These are phyloP conservation scores for Menidia beryllina DNA, from an alignment of 2,113 vertebrate genomes.

Conservation along the genomic window DNA sequence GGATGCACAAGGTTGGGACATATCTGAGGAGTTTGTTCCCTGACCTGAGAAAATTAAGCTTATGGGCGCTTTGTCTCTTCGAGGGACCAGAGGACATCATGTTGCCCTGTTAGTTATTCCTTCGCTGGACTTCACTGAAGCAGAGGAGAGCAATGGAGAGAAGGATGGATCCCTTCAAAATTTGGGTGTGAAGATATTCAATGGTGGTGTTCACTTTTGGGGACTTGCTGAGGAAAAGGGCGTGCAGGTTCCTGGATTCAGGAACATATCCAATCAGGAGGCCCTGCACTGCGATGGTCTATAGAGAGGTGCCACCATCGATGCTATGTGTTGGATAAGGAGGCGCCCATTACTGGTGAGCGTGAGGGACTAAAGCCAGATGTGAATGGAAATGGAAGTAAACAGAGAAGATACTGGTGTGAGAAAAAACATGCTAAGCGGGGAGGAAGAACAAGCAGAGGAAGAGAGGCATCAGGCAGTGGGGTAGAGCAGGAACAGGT, in stretches of 20 bases:
- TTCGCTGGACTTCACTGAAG: slow-evolving; percentile 47
- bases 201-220: slow-evolving; percentile 68
- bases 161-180: slow-evolving; percentile 63
- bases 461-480: slow-evolving; percentile 12
- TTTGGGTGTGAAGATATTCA: slow-evolving; percentile 61
- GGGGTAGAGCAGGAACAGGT: slow-evolving; percentile 59
- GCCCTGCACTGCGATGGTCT: slow-evolving; percentile 46
- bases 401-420: not conserved
- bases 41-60: slow-evolving; percentile 39
- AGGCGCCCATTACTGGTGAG: not conserved
- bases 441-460: not conserved
- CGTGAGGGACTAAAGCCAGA: slow-evolving; percentile 1
- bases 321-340: slow-evolving; percentile 57
- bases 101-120: slow-evolving; percentile 45
- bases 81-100: slow-evolving; percentile 38
- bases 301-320: slow-evolving; percentile 50
- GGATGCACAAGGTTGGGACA: slow-evolving; percentile 53
- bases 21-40: slow-evolving; percentile 34
- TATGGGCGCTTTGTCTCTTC: slow-evolving; percentile 33
- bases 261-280: slow-evolving; percentile 53
- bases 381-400: not conserved
- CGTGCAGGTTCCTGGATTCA: slow-evolving; percentile 30
- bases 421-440: slow-evolving; percentile 5
- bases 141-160: slow-evolving; percentile 36
- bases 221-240: slow-evolving; percentile 35